Percentiles rank a stretch among this genome's conserved stretches.
These are phyloP conservation scores for Phataginus tricuspis DNA, from an alignment of 2,797 vertebrate species.

Conservation along the genomic window DNA sequence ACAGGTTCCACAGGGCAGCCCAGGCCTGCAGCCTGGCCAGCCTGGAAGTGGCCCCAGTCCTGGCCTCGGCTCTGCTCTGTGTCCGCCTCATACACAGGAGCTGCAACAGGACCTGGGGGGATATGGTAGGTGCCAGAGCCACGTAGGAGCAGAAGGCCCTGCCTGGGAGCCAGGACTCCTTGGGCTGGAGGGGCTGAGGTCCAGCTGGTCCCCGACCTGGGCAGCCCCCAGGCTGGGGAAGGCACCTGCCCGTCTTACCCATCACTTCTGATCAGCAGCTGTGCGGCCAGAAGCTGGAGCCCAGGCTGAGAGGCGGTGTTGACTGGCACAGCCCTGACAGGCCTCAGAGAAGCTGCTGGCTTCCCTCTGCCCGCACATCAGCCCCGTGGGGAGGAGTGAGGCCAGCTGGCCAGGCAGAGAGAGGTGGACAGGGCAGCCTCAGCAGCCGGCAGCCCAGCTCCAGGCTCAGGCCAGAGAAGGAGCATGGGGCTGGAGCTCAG, in stretches of 20 bases:
- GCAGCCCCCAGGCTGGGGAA: background rate
- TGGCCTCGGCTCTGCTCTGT: rapidly evolving
- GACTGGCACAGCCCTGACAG: background rate
- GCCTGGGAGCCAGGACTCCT: background rate
- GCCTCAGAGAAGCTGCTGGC: background rate
- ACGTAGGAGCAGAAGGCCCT: background rate
- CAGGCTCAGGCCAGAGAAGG: rapidly evolving
- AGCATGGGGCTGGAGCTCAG: background rate
- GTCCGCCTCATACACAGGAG: background rate
- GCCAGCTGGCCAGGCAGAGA: background rate
- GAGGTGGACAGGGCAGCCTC: background rate
- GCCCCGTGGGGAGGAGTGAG: background rate
- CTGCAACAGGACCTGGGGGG: rapidly evolving
- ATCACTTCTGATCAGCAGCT: background rate
- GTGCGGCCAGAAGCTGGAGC: background rate
- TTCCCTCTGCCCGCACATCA: background rate
- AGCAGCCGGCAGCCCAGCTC: rapidly evolving
- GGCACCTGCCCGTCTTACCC: rapidly evolving
- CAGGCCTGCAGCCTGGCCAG: background rate
- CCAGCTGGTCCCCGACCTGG: background rate
- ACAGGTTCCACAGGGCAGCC: background rate
- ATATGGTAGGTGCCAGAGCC: rapidly evolving
- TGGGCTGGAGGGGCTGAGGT: rapidly evolving
- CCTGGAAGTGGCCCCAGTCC: background rate
- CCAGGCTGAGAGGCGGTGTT: background rate